A percentile compares a stretch with the other conserved stretches of the same genome.
Evolutionary conservation across 2,888 invertebrate species (phyloP).

Genomic region (Pyrrhosoma nymphula): DNA sequence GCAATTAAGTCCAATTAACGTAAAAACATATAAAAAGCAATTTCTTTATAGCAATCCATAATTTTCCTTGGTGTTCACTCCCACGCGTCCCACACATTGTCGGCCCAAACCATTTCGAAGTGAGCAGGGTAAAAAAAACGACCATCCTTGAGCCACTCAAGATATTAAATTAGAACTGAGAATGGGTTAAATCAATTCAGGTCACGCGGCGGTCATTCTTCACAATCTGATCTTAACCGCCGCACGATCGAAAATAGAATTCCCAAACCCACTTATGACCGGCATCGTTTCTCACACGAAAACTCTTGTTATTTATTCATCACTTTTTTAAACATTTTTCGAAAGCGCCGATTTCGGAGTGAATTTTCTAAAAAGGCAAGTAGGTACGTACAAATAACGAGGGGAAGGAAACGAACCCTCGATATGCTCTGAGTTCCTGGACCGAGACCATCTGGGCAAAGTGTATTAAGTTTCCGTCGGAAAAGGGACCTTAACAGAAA

Average conservation of each 20-base stretch:
- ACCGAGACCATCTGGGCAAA: slow-evolving; percentile 4
- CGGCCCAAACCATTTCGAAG: no score
- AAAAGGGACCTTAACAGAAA: background rate
- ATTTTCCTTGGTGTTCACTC: no score
- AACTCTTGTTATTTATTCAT: background rate
- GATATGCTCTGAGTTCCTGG: background rate
- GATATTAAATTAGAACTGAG: background rate
- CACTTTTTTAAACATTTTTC: background rate
- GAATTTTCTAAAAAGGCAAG: background rate
- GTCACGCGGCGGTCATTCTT: background rate
- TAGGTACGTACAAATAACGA: background rate
- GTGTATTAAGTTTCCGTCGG: background rate
- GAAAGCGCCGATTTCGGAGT: background rate
- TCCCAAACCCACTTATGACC: background rate
- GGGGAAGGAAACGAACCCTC: background rate
- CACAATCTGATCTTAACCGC: background rate
- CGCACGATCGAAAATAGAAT: background rate
- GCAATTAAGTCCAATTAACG: no score
- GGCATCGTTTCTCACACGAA: background rate
- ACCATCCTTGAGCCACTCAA: background rate
- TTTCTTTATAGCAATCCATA: no score
- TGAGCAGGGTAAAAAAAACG: no score
- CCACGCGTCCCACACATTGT: no score
- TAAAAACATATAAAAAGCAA: no score
- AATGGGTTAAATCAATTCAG: background rate